phyloP scores from a whole-genome alignment of 2,113 vertebrate genomes.

The Hyperopisus bebe region DNA sequence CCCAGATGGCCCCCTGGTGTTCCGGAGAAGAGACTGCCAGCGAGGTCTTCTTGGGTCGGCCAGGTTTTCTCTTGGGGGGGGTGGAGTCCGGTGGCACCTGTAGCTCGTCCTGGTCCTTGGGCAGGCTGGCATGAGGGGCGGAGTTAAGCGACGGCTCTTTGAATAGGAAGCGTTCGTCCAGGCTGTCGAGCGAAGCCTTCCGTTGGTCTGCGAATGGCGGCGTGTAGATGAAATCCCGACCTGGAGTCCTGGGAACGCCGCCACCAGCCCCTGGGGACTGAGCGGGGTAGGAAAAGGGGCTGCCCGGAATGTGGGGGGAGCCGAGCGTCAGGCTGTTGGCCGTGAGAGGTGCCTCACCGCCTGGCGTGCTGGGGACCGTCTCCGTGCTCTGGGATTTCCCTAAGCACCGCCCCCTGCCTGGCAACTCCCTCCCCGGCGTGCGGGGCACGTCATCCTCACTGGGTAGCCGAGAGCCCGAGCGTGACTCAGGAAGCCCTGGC shows the following conservation, averaged over 20 bases:
- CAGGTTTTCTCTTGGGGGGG: conserved; percentile 72
- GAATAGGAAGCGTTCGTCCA: conserved; percentile 65
- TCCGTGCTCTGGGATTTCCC: conserved; percentile 85
- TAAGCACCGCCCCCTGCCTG: conserved; percentile 61
- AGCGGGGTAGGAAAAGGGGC: conserved; percentile 89
- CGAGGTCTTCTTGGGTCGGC: conserved; percentile 67
- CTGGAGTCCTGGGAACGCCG: conserved; percentile 88
- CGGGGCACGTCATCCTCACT: conserved; percentile 83
- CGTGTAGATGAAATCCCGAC: conserved; percentile 87
- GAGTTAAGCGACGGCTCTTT: conserved; percentile 72
- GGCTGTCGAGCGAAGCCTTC: conserved; percentile 75
- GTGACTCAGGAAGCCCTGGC: conserved; percentile 44
- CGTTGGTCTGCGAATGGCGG: conserved; percentile 85
- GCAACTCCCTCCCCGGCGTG: conserved; percentile 81
- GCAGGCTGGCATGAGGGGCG: conserved; percentile 49
- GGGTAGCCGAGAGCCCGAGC: conserved; percentile 54
- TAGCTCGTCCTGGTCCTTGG: conserved; percentile 51
- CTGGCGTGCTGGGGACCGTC: conserved; percentile 76
- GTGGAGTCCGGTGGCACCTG: conserved; percentile 57
- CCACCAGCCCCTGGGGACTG: conserved; percentile 81
- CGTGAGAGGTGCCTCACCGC: conserved; percentile 76
- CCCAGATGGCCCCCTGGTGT: conserved; percentile 43
- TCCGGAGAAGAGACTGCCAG: conserved; percentile 49
- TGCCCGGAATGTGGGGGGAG: conserved; percentile 84
- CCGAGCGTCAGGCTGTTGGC: conserved; percentile 77